These are phyloP conservation scores for Hirtodrosophila cameraria DNA, from an alignment of 2,888 invertebrate species.

Conservation along the genomic window DNA sequence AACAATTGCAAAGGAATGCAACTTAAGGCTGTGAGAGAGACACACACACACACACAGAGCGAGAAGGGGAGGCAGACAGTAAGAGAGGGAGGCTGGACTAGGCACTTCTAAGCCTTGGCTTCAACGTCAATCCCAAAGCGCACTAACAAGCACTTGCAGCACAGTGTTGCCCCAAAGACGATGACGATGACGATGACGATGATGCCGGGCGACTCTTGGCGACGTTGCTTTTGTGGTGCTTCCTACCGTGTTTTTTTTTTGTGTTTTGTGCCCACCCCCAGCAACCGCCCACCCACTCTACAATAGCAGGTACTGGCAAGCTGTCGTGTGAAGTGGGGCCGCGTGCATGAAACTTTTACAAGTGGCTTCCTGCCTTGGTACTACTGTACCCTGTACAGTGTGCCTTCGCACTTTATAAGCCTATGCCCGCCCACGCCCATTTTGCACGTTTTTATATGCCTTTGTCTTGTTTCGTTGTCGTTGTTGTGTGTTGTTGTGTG, in stretches of 20 bases:
- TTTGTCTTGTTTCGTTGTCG: constrained; percentile 75
- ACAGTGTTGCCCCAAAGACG: constrained; percentile 58
- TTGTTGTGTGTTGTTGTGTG: no score
- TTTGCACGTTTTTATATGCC: constrained; percentile 77
- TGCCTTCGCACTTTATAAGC: constrained; percentile 73
- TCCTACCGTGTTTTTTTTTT: constrained; percentile 47
- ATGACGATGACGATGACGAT: no score
- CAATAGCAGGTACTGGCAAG: constrained; percentile 26
- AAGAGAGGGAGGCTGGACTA: constrained; percentile 9
- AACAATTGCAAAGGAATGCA: constrained; percentile 77
- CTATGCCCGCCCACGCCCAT: constrained; percentile 65
- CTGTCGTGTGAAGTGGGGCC: constrained; percentile 79
- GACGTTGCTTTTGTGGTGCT: constrained; percentile 65
- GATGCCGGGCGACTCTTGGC: constrained; percentile 36
- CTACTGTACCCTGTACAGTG: constrained; percentile 35
- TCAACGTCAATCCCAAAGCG: constrained; percentile 73
- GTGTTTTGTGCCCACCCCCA: background rate
- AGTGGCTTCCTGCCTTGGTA: constrained; percentile 76
- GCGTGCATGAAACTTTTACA: constrained; percentile 81
- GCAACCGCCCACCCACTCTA: background rate
- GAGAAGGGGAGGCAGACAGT: background rate
- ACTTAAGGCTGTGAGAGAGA: constrained; percentile 51
- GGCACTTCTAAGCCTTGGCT: constrained; percentile 65
- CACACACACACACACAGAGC: no score
- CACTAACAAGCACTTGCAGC: constrained; percentile 75